Percentiles rank a stretch among this genome's conserved stretches.
Evolutionary conservation across 2,113 vertebrate species (phyloP).

Genomic region (Silurus asotus): DNA sequence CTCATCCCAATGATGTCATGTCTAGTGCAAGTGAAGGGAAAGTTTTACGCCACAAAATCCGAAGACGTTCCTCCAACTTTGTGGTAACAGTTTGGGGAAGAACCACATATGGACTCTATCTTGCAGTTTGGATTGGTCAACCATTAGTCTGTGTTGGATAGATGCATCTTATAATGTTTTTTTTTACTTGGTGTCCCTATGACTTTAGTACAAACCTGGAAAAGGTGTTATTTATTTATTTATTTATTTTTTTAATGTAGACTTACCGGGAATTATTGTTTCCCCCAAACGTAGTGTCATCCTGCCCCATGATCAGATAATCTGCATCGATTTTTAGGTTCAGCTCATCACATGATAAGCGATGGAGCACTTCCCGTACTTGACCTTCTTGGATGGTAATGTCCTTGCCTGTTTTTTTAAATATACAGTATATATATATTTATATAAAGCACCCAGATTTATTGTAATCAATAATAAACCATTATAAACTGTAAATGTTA

Average conservation of each 20-base stretch:
- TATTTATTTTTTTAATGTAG: no score
- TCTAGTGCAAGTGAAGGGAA: no score
- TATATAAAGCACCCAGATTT: not conserved
- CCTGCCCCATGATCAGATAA: conserved; percentile 70
- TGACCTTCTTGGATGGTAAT: conserved; percentile 47
- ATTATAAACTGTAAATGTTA: not conserved
- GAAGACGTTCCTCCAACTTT: no score
- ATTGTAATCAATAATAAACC: not conserved
- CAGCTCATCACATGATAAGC: conserved; percentile 54
- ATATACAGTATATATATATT: not conserved
- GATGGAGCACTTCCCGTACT: conserved; percentile 54
- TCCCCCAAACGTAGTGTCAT: conserved; percentile 40
- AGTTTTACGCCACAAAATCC: no score
- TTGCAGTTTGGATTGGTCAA: no score
- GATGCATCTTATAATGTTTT: no score
- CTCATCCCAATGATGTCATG: no score
- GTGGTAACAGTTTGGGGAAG: no score
- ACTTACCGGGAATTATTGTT: conserved; percentile 46
- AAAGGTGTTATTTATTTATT: not conserved
- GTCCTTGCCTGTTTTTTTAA: conserved; percentile 41
- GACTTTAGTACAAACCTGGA: not conserved
- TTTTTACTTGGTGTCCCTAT: not conserved
- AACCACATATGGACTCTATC: no score
- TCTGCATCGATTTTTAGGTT: conserved; percentile 43
- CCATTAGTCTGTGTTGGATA: no score